Evolutionary conservation across 1,140 invertebrate genomes (phyloP).

Genomic region (Hycleus cichorii): DNA sequence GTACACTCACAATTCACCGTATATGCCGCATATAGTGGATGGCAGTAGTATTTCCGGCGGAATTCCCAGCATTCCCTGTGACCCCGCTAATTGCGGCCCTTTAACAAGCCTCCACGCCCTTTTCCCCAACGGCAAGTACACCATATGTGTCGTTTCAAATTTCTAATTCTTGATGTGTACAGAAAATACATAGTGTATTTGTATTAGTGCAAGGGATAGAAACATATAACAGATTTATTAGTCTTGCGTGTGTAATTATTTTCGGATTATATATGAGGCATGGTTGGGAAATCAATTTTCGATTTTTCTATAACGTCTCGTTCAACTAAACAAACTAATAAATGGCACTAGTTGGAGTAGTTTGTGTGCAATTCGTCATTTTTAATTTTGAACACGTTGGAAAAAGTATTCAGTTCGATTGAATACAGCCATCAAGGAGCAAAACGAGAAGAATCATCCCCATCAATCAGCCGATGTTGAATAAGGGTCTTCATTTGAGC

Average conservation of each 20-base stretch:
- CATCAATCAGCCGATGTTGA: too few relatives aligned
- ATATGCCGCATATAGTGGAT: too few relatives aligned
- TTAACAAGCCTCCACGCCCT: slow-evolving; percentile 5
- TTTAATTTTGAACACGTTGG: too few relatives aligned
- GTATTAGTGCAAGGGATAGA: too few relatives aligned
- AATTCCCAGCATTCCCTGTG: slow-evolving; percentile 25
- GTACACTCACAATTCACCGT: too few relatives aligned
- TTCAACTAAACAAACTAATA: too few relatives aligned
- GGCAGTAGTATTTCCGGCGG: slow-evolving; percentile 20
- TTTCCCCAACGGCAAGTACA: slow-evolving; percentile 5
- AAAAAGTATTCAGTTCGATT: too few relatives aligned
- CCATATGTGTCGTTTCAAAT: slow-evolving; percentile 17
- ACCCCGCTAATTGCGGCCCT: slow-evolving; percentile 26
- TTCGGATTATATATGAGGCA: slow-evolving; percentile 2
- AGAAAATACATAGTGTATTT: slow-evolving; percentile 5
- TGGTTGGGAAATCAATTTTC: slow-evolving; percentile 6
- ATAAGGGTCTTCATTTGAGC: too few relatives aligned
- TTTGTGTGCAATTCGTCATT: too few relatives aligned
- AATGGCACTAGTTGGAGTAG: too few relatives aligned
- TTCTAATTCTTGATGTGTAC: slow-evolving; percentile 24
- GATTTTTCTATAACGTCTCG: background rate
- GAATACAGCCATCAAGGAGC: too few relatives aligned
- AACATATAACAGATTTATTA: slow-evolving; percentile 11
- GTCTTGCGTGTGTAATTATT: slow-evolving; percentile 23
- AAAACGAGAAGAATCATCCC: too few relatives aligned